Base-by-base conservation (phyloP, 2,888 invertebrate genomes). In the Apotomis betuletana region DNA sequence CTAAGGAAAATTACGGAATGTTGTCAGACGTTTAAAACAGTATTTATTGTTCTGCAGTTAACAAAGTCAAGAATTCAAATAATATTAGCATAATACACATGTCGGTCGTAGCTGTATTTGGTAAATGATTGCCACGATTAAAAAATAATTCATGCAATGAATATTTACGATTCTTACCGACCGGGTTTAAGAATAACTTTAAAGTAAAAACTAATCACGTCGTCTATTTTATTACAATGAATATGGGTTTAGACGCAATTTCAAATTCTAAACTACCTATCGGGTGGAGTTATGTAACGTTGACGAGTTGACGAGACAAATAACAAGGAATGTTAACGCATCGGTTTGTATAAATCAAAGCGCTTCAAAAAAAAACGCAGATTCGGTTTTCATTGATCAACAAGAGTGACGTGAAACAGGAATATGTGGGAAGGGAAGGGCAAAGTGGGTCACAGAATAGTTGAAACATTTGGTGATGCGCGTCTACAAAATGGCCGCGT, bases 401-500 rank as follows among this genome's bases (percentile, higher is more conserved):
- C n/a, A 57, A 36, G 41, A 61, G 5, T 36, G 4, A 52, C 15
- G 52, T 12, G 13, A 54, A 58, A 58, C n/a, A 49, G 55, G 36
- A 52, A 6, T 41, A 41, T 41, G 41, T 52, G 44, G n/a, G 41
- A 55, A 55, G 55, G 15, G 41, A 27, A 41, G 44, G 54, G 41
- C 46, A 80, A 86, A 85, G 81, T 83, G 75, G 83, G 83, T 83
- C 83, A 84, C 78, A 79, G 79, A 77, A 78, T 77, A 77, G 80
- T 81, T 76, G 80, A 83, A 85, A 84, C 80, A 81, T 81, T 75
- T 74, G 78, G 79, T 80, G 82, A 84, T 85, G 87, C 82, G 82
- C 81, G 78, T 76, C 80, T 79, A 79, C 89, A 89, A 90, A 88
- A 91, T 92, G 90, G 90, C 91, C 79, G 88, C 87, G 65, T 57